Evolutionary conservation across 1,140 invertebrate species (phyloP).

Genomic region (Acromyrmex heyeri): DNA sequence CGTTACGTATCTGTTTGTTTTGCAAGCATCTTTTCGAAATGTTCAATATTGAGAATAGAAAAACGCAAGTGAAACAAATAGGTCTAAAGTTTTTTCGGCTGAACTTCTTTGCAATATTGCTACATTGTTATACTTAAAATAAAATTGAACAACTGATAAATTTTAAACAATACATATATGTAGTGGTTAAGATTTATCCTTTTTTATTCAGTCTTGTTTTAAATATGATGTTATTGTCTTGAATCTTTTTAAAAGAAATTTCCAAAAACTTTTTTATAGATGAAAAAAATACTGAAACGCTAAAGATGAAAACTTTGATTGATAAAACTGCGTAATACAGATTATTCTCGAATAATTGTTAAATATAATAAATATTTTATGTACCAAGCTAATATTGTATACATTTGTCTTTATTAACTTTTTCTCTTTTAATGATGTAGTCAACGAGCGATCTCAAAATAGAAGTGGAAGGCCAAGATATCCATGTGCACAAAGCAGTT

Average conservation of each 20-base stretch:
- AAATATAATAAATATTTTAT: slow-evolving; percentile 1
- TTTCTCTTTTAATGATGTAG: slow-evolving; percentile 76
- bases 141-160: no score
- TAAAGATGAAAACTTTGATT: background rate
- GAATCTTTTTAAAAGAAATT: background rate
- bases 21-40: background rate
- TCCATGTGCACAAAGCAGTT: slow-evolving; percentile 90
- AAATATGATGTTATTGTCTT: background rate
- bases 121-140: no score
- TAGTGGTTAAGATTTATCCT: background rate
- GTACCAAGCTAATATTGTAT: slow-evolving; percentile 30
- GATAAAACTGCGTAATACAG: background rate
- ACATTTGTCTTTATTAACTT: background rate
- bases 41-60: background rate
- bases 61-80: background rate
- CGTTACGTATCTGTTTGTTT: background rate
- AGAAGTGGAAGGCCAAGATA: slow-evolving; percentile 88
- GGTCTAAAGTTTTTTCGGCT: background rate
- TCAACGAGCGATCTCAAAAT: slow-evolving; percentile 89
- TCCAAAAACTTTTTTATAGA: background rate
- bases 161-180: no score
- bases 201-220: background rate
- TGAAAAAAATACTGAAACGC: background rate
- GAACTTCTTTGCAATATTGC: no score
- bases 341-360: background rate